phyloP scores from a whole-genome alignment of 2,888 invertebrate genomes.

The Cantharis nigra region DNA sequence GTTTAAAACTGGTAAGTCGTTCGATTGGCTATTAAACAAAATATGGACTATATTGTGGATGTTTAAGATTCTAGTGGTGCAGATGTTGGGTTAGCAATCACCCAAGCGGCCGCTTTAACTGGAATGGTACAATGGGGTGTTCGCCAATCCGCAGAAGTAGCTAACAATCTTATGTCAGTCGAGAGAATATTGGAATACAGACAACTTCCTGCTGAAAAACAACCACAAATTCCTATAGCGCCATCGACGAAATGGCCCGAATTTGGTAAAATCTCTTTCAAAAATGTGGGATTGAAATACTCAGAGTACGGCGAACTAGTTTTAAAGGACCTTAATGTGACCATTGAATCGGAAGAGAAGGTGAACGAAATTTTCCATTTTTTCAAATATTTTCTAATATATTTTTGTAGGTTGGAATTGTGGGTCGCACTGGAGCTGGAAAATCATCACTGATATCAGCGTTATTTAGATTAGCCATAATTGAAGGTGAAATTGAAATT shows the following conservation, averaged over 20 bases:
- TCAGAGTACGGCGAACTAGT: conserved; percentile 65
- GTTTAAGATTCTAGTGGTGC: conserved; percentile 55
- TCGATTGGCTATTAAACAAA: background rate
- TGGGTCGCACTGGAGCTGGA: conserved; percentile 85
- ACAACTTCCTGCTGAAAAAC: conserved; percentile 64
- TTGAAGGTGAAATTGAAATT: conserved; percentile 69
- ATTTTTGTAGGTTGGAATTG: conserved; percentile 70
- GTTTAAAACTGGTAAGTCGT: conserved; percentile 47
- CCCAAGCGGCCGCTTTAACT: conserved; percentile 65
- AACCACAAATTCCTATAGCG: conserved; percentile 57
- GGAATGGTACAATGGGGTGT: conserved; percentile 78
- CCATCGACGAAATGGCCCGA: conserved; percentile 72
- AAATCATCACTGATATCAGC: conserved; percentile 75
- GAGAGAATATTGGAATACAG: conserved; percentile 86
- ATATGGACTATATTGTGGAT: no score
- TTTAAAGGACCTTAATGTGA: conserved; percentile 72
- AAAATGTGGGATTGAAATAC: conserved; percentile 69
- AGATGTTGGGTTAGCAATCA: conserved; percentile 68
- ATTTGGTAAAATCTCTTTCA: conserved; percentile 66
- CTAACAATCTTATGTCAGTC: conserved; percentile 78
- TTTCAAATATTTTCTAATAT: background rate
- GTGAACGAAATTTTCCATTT: conserved; percentile 50
- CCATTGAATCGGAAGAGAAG: conserved; percentile 72
- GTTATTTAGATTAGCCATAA: conserved; percentile 59
- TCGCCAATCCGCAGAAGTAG: conserved; percentile 80